phyloP scores from a whole-genome alignment of 2,888 invertebrate species.

The Muschampia plurimacula region DNA sequence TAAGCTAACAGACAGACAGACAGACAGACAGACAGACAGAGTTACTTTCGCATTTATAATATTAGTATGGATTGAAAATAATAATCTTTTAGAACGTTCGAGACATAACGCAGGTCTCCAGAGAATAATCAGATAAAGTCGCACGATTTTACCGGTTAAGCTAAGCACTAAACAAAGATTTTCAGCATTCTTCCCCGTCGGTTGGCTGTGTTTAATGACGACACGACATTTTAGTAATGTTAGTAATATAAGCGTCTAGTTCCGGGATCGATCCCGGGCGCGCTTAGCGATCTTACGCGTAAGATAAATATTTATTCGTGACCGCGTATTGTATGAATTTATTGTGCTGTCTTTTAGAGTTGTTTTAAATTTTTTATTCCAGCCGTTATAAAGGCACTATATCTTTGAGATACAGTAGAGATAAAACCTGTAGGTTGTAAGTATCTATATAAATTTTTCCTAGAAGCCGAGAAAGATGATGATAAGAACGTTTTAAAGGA shows the following conservation, averaged over 20 bases:
- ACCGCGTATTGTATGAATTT: slow-evolving; percentile 36
- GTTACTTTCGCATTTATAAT: too few relatives aligned
- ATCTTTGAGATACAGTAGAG: slow-evolving; percentile 17
- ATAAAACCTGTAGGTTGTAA: not conserved
- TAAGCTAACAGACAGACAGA: too few relatives aligned
- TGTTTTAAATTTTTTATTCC: slow-evolving; percentile 11
- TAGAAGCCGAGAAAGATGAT: not conserved
- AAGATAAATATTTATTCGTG: slow-evolving; percentile 41
- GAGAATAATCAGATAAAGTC: not conserved
- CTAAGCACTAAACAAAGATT: slow-evolving; percentile 17
- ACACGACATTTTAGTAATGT: slow-evolving; percentile 37
- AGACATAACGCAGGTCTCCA: too few relatives aligned
- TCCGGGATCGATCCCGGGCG: slow-evolving; percentile 34
- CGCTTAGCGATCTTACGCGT: slow-evolving; percentile 37
- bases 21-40: too few relatives aligned
- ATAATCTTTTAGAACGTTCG: too few relatives aligned
- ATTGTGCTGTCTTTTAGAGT: slow-evolving; percentile 27
- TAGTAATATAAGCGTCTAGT: slow-evolving; percentile 34
- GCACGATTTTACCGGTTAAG: not conserved
- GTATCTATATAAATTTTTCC: not conserved
- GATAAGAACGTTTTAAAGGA: not conserved
- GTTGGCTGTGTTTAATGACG: slow-evolving; percentile 28
- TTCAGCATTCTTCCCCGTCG: slow-evolving; percentile 7
- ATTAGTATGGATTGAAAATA: too few relatives aligned
- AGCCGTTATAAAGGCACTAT: slow-evolving; percentile 23